Base-by-base conservation (phyloP, 2,797 vertebrate species). In the Trematomus bernacchii region DNA sequence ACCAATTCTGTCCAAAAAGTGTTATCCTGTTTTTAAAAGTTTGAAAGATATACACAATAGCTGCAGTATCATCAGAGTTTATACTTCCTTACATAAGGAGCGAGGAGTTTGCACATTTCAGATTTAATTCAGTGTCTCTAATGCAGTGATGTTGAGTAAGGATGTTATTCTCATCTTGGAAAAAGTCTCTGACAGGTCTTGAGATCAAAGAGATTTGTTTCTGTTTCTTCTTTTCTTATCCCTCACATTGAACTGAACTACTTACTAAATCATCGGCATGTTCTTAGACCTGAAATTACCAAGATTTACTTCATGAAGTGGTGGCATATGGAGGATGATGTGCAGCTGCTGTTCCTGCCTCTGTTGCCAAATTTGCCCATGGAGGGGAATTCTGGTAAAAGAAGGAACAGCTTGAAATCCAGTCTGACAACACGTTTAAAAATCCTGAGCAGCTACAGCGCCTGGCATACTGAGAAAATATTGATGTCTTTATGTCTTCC, bases 311-410 rank as follows among this genome's bases (percentile, higher is more conserved):
- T 21, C 19, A 3, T 48, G 47, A 59, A 68, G 50, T 9, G 1
- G 57, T 18, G 61, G 50, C 78, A 85, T 60, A 80, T 82, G 80
- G 85, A 68, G 54, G 27, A 59, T 68, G 74, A 67, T 61, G 77
- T 73, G 84, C 79, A 79, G 75, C 76, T 85, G 77, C 65, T 84
- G 69, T 71, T 79, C 75, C 23, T 53, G 52, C 50, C 58, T 73
- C 51, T 61, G 47, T 50, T 87, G 73, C 73, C 72, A 82, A 83
- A 72, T n/a, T 53, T 46, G 77, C 66, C 65, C 72, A 52, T 62
- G 21, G 80, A 79, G 73, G 73, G 19, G 33, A 19, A 77, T 67
- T 47, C 52, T 70, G 62, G 62, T 68, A 48, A 60, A 76, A 46
- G 27, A 74, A 58, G 30, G 10, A 87, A 68, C 63, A 85, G 73